A percentile compares a stretch with the other conserved stretches of the same genome.
Conservation (phyloP, 1,140 invertebrate species). For the Anastatus disparis region DNA sequence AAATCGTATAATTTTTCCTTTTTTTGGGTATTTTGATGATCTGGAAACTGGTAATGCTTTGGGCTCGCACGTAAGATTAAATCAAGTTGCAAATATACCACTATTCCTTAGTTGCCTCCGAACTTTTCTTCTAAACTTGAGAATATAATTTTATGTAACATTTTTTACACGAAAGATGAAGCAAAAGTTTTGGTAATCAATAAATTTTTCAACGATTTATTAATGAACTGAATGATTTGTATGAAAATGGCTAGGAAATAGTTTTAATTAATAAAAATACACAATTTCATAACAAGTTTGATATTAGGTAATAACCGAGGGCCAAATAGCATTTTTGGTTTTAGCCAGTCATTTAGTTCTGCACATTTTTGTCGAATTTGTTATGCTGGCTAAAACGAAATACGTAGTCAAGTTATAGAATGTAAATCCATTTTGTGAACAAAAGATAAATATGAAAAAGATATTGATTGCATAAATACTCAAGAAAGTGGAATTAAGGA, state of each 20-base stretch:
- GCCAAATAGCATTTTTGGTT: slow-evolving; percentile 35
- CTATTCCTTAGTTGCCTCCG: slow-evolving; percentile 45
- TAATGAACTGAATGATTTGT: slow-evolving; percentile 23
- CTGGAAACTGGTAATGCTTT: slow-evolving; percentile 33
- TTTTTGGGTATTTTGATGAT: slow-evolving; percentile 31
- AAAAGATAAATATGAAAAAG: slow-evolving; percentile 30
- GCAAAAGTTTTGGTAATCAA: slow-evolving; percentile 43
- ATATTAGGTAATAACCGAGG: slow-evolving; percentile 40
- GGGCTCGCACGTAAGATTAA: slow-evolving; percentile 26
- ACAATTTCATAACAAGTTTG: slow-evolving; percentile 29
- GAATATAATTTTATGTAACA: slow-evolving; percentile 25
- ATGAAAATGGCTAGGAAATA: slow-evolving; percentile 21
- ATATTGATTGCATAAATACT: slow-evolving; percentile 21
- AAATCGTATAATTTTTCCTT: slow-evolving; percentile 15
- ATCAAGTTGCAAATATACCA: slow-evolving; percentile 42
- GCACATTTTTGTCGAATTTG: slow-evolving; percentile 38
- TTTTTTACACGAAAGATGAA: slow-evolving; percentile 25
- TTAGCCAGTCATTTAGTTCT: slow-evolving; percentile 28
- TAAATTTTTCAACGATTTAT: slow-evolving; percentile 57
- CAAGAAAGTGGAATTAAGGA: slow-evolving; percentile 1
- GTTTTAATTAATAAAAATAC: slow-evolving; percentile 21
- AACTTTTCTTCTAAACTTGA: slow-evolving; percentile 38
- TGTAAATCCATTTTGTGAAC: slow-evolving; percentile 31
- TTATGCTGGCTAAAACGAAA: neutral
- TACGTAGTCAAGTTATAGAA: slow-evolving; percentile 21